Conservation (phyloP, 1,140 invertebrate species). For the Drosophila nannoptera region DNA sequence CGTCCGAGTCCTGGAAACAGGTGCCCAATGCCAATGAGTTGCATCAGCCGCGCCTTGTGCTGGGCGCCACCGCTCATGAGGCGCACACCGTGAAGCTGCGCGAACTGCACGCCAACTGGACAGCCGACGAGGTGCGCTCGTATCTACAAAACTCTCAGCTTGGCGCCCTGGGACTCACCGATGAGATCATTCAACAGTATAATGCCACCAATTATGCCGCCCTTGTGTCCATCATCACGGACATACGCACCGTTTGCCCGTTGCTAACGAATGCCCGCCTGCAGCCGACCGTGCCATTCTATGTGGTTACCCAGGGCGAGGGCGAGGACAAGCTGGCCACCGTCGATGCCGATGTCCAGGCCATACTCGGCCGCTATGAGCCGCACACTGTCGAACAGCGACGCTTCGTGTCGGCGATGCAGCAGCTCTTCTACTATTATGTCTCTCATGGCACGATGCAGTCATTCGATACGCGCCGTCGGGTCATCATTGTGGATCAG, state of each 20-base stretch:
- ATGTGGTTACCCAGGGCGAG: constrained; percentile 84
- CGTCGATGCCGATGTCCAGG: constrained; percentile 85
- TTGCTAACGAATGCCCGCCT: constrained; percentile 83
- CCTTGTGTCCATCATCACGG: constrained; percentile 86
- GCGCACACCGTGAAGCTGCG: constrained; percentile 82
- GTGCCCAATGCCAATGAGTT: constrained; percentile 47
- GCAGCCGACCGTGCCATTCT: constrained; percentile 84
- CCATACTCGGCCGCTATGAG: constrained; percentile 88
- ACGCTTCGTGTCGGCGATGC: constrained; percentile 87
- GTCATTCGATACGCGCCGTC: constrained; percentile 80
- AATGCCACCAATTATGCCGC: constrained; percentile 83
- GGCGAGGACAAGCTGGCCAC: constrained; percentile 82
- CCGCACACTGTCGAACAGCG: constrained; percentile 85
- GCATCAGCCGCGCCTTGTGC: constrained; percentile 82
- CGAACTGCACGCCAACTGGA: constrained; percentile 82
- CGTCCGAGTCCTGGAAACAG: constrained; percentile 82
- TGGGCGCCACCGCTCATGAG: constrained; percentile 87
- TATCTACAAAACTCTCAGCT: constrained; percentile 84
- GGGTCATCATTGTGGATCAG: constrained; percentile 84
- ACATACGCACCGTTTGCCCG: constrained; percentile 89
- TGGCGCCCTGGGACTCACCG: constrained; percentile 82
- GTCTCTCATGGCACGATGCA: constrained; percentile 86
- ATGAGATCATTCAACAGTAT: constrained; percentile 83
- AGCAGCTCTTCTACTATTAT: constrained; percentile 89
- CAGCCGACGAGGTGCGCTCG: constrained; percentile 82